Conservation (phyloP, 1,140 invertebrate genomes). For the Coptotermes formosanus region DNA sequence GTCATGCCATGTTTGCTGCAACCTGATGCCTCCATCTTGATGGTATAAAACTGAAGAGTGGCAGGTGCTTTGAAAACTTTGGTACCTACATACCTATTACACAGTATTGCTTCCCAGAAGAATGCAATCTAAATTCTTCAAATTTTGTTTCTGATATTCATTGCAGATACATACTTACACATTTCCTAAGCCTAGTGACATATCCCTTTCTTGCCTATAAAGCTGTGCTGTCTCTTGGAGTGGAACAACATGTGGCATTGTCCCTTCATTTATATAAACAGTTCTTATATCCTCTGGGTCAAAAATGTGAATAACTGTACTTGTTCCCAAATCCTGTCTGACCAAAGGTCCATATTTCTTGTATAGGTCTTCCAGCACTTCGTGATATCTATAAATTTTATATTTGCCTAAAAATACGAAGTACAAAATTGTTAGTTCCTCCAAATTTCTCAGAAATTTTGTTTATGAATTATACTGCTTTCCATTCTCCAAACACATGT, state of each 20-base stretch:
- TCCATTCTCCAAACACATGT: too few relatives aligned
- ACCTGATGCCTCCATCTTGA: too few relatives aligned
- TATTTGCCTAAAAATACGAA: constrained; percentile 40
- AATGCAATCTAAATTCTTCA: too few relatives aligned
- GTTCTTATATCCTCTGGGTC: constrained; percentile 46
- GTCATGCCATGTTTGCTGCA: too few relatives aligned
- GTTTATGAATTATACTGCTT: too few relatives aligned
- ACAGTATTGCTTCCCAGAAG: too few relatives aligned
- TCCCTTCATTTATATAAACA: constrained; percentile 49
- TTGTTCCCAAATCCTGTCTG: constrained; percentile 41
- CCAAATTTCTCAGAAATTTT: too few relatives aligned
- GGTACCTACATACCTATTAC: too few relatives aligned
- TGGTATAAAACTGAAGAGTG: too few relatives aligned
- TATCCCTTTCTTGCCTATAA: constrained; percentile 50
- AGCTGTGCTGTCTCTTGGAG: constrained; percentile 52
- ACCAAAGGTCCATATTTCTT: constrained; percentile 45
- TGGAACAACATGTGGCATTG: constrained; percentile 51
- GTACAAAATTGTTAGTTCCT: not conserved
- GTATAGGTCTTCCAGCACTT: constrained; percentile 41
- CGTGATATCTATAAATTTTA: constrained; percentile 42
- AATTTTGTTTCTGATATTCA: too few relatives aligned
- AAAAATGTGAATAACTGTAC: constrained; percentile 45
- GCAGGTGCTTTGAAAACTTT: too few relatives aligned
- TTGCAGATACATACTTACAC: constrained; percentile 44
- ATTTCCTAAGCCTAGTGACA: constrained; percentile 57